Base-by-base conservation (phyloP, 1,140 invertebrate species). In the Drosophila bocki region DNA sequence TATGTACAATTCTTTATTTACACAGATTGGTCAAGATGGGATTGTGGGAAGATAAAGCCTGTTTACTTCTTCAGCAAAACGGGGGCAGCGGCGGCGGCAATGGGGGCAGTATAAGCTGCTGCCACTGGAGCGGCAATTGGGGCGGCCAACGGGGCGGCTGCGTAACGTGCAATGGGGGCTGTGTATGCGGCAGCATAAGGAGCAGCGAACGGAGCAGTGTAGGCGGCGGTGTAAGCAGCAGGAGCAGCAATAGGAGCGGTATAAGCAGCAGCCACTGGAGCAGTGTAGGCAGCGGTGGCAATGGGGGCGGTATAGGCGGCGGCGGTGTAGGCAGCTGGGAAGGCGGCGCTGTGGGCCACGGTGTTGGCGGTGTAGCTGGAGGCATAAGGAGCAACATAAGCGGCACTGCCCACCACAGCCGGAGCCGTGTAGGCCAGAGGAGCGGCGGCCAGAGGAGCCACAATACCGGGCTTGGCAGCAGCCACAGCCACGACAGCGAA, bases 361-460 rank as follows among this genome's bases (percentile, higher is more conserved):
- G 62, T 72, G 56, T 91, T 78, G 32, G 90, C 88, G 32, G 74
- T 65, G 59, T 87, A 93, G 70, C 82, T 92, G 70, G 91, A 91
- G 71, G 84, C 84, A 61, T 94, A 94, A 2, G 94, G 93, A 65
- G 94, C 94, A 13, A 93, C 94, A 60, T 93, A 93, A 70, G 94
- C 93, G 41, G 91, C 91, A 61, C 78, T 82, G 48, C 92, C 92
- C 42, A 92, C 85, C 29, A 92, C 90, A 44, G 93, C 92, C 1
- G 93, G 92, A 11, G 93, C 76, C 8, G 91, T 90, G 59, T 90
- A 91, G 7, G 86, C 88, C 61, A 91, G 1, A 78, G 82, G 42
- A 19, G 91, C 90, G 13, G 82, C 56, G 58, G 80, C 85, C 56
- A 90, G 53, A 51, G 78, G 71, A 56, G 87, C 88, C 53, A 91